Base-by-base conservation (phyloP, 1,140 invertebrate species). In the Trissolcus basalis region DNA sequence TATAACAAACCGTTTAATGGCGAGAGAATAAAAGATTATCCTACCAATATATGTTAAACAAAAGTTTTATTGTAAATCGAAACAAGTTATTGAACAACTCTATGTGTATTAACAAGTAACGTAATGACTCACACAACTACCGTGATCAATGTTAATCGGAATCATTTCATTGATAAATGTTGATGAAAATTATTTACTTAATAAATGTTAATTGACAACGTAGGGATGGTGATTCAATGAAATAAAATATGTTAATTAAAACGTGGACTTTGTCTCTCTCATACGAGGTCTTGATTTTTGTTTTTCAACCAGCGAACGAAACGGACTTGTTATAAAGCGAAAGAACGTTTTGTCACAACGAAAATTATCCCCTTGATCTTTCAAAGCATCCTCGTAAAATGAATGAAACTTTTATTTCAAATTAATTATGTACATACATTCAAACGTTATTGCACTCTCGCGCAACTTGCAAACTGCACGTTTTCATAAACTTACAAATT, bases 121-220 rank as follows among this genome's bases (percentile, higher is more conserved):
- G 45, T 68, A 67, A 39, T 32, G 56, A 49, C 54, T n/a, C 47
- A 65, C 43, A 48, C 56, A 59, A 48, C 53, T 75, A 63, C 51
- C n/a, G 54, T 70, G 54, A 69, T 75, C 49, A 75, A 64, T 75
- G 72, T 75, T 75, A 61, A 69, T 47, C 58, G 45, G 45, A 69
- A 75, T 75, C 59, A 69, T 75, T 75, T 75, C 45, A 61, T 61
- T 61, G 60, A 75, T 75, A 63, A 69, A 75, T 75, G 72, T 75
- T 69, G 48, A 69, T 47, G 48, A 54, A 61, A 69, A 74, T 74
- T 45, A 68, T 74, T 74, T 63, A 68, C 63, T 41, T 75, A 69
- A 75, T 75, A 53, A 64, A 75, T 75, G 72, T 75, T 75, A 58
- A 75, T 48, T 53, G 44, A 74, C 53, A 55, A 45, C 56, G 51